Base-by-base conservation (phyloP, 1,140 invertebrate species). In the Dolichoris vasculosae region DNA sequence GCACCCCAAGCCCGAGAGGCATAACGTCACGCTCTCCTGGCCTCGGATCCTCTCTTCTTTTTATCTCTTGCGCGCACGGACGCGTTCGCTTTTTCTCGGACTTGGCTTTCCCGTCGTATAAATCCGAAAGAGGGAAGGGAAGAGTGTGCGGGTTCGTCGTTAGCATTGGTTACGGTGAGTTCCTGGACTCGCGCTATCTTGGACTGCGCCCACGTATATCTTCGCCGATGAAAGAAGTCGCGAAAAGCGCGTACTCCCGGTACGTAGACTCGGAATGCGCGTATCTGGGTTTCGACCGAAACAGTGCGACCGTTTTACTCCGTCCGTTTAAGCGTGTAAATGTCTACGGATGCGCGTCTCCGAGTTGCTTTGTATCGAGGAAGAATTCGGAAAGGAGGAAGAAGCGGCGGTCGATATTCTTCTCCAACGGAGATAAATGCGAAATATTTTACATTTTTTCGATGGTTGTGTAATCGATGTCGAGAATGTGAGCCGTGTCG, bases 81-180 rank as follows among this genome's bases (percentile, higher is more conserved):
- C 59, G 11, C 59, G 59, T 4, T 4, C 55, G 23, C 2, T 3
- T 23, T 59, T 26, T 26, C 38, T n/a, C 69, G 69, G 40, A 43
- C 35, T 67, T n/a, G 35, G 48, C 69, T 26, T 77, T 38, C 9
- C 80, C 73, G 20, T 51, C 48, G 0, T 69, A 79, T 32, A 76
- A 55, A 78, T 55, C 76, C 76, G 40, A 78, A 15, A 78, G 51
- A 26, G 43, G 40, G n/a, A n/a, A n/a, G n/a, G n/a, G n/a, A n/a
- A n/a, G n/a, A n/a, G n/a, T n/a, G 75, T 77, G 75, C 46, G 23
- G 51, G 40, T 9, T 35, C 76, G 32, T 80, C 59, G 78, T 80
- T 80, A 80, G 59, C 78, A 78, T 55, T n/a, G 30, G 48, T 55
- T 46, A 64, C 32, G 4, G 30, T 30, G 63, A 30, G 7, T 64